Conservation (phyloP, 2,888 invertebrate species). For the Rosalia funebris region DNA sequence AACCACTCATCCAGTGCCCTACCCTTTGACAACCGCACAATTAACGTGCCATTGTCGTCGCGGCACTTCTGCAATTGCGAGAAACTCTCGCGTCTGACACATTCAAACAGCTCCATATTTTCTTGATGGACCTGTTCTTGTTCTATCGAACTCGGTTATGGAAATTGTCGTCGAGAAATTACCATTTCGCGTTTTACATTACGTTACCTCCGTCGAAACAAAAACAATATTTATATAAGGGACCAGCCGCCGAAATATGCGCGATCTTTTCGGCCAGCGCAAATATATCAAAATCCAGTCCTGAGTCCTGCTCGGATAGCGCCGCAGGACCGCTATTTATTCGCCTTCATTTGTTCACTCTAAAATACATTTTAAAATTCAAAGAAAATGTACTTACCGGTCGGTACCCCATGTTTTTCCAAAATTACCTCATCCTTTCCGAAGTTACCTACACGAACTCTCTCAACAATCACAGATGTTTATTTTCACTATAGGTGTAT, state of each 20-base stretch:
- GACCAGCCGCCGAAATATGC: conserved; percentile 11
- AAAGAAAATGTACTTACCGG: no score
- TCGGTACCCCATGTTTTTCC: no score
- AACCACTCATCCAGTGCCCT: conserved; percentile 56
- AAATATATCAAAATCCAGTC: no score
- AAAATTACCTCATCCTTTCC: no score
- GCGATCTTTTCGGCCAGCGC: background rate
- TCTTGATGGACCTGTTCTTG: conserved; percentile 13
- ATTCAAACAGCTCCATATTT: conserved; percentile 13
- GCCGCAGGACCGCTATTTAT: no score
- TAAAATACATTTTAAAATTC: no score
- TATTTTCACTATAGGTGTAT: no score
- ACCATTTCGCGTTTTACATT: background rate
- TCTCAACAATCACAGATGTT: no score
- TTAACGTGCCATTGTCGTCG: conserved; percentile 38
- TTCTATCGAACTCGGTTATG: conserved; percentile 13
- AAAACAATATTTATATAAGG: conserved; percentile 14
- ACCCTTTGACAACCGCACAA: conserved; percentile 38
- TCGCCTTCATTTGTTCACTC: no score
- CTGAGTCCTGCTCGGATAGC: no score
- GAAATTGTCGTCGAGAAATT: conserved; percentile 8
- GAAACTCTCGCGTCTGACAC: conserved; percentile 42
- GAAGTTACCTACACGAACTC: no score
- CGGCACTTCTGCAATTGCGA: conserved; percentile 41
- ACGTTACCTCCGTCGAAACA: background rate